Percentiles rank a stretch among this genome's conserved stretches.
phyloP scores from a whole-genome alignment of 2,113 vertebrate genomes.

The Rhinolophus sinicus region DNA sequence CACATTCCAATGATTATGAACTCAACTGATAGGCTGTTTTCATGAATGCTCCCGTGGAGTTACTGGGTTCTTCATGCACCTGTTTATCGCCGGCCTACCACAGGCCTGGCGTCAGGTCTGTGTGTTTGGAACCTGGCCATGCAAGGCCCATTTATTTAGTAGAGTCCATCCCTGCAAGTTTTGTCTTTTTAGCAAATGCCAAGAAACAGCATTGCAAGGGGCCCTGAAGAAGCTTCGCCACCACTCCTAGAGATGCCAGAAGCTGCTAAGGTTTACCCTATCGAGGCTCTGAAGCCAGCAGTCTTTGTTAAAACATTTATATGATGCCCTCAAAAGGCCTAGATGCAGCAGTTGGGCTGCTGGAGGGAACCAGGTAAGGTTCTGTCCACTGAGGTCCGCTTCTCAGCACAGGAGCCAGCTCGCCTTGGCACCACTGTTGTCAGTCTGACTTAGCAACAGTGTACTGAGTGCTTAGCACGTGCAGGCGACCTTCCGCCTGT shows the following conservation, averaged over 20 bases:
- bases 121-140: background rate
- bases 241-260: background rate
- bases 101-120: background rate
- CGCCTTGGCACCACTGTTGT: too few relatives aligned
- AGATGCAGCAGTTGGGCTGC: background rate
- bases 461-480: too few relatives aligned
- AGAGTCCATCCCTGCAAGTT: background rate
- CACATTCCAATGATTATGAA: background rate
- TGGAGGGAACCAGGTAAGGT: background rate
- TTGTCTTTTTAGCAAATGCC: background rate
- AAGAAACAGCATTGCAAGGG: background rate
- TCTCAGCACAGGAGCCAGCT: background rate
- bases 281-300: background rate
- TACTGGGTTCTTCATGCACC: background rate
- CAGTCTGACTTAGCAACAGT: background rate
- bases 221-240: background rate
- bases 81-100: background rate
- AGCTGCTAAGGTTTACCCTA: background rate
- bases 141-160: background rate
- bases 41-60: background rate
- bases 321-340: background rate
- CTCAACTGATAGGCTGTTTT: background rate
- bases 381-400: background rate
- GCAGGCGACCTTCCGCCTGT: background rate
- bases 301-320: background rate